These are phyloP conservation scores for Drosophila setosimentum DNA, from an alignment of 2,888 invertebrate genomes.

Conservation along the genomic window DNA sequence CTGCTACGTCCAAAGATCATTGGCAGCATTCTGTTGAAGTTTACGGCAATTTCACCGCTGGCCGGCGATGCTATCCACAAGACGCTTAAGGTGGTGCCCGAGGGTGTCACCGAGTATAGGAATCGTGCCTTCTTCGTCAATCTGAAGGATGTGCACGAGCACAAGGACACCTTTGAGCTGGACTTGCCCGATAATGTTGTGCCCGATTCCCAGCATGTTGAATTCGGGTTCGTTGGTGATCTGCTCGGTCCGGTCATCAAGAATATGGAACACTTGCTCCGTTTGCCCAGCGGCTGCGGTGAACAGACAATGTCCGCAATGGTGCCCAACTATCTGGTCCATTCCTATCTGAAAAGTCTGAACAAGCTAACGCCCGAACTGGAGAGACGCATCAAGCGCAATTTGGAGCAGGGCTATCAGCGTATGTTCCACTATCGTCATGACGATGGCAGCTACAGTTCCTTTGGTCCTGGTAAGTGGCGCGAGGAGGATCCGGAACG, in stretches of 20 bases:
- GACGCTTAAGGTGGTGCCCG: conserved; percentile 91
- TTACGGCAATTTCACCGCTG: conserved; percentile 90
- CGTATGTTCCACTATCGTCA: conserved; percentile 94
- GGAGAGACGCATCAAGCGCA: conserved; percentile 86
- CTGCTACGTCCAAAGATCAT: conserved; percentile 91
- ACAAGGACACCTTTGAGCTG: conserved; percentile 89
- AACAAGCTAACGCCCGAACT: conserved; percentile 89
- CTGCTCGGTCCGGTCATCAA: conserved; percentile 87
- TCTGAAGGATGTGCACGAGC: conserved; percentile 86
- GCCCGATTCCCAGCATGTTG: conserved; percentile 87
- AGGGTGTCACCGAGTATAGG: conserved; percentile 91
- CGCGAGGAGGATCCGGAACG: conserved; percentile 85
- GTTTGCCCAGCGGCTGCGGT: conserved; percentile 90
- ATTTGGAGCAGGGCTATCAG: conserved; percentile 95
- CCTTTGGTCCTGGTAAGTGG: conserved; percentile 88
- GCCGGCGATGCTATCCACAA: conserved; percentile 92
- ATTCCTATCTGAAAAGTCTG: conserved; percentile 91
- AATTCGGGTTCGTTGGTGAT: conserved; percentile 87
- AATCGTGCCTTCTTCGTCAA: conserved; percentile 91
- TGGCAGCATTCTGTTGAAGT: conserved; percentile 90
- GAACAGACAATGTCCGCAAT: conserved; percentile 91
- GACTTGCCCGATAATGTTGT: conserved; percentile 91
- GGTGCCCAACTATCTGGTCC: conserved; percentile 89
- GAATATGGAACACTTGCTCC: conserved; percentile 88
- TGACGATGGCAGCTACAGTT: conserved; percentile 94